A percentile compares a stretch with the other conserved stretches of the same genome.
These are phyloP conservation scores for Suncus etruscus DNA, from an alignment of 2,113 vertebrate genomes.

Conservation along the genomic window DNA sequence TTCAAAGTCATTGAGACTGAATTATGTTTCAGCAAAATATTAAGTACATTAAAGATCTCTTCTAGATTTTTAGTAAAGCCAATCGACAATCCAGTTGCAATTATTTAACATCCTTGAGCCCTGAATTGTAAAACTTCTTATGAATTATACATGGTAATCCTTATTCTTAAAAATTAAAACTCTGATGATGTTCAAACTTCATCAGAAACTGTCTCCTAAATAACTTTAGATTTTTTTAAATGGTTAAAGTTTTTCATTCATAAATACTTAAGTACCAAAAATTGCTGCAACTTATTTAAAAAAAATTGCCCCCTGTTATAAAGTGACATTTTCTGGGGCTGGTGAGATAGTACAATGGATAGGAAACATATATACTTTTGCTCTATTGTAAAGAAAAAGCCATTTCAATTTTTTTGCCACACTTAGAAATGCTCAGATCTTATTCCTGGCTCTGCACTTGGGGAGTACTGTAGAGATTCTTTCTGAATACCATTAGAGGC, in stretches of 20 bases:
- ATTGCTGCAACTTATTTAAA: slow-evolving; percentile 12
- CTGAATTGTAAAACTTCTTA: slow-evolving; percentile 75
- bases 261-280: slow-evolving; percentile 61
- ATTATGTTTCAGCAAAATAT: slow-evolving; percentile 79
- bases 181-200: slow-evolving; percentile 68
- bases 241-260: slow-evolving; percentile 65
- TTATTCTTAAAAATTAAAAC: slow-evolving; percentile 76
- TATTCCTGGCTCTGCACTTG: too few species aligned
- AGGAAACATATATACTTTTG: too few species aligned
- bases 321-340: not conserved
- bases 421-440: too few species aligned
- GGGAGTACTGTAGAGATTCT: too few species aligned
- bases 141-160: slow-evolving; percentile 68
- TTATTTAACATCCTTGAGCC: slow-evolving; percentile 67
- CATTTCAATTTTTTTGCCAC: too few species aligned
- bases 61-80: slow-evolving; percentile 60
- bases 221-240: slow-evolving; percentile 59
- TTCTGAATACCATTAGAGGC: too few species aligned
- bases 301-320: slow-evolving; percentile 37
- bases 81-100: slow-evolving; percentile 59
- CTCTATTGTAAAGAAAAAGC: too few species aligned
- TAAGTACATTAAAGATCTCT: slow-evolving; percentile 74
- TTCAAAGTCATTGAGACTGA: slow-evolving; percentile 80
- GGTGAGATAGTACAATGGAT: too few species aligned
- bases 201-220: slow-evolving; percentile 70